Conservation (phyloP, 2,888 invertebrate genomes). For the Oxyteleia sp. region DNA sequence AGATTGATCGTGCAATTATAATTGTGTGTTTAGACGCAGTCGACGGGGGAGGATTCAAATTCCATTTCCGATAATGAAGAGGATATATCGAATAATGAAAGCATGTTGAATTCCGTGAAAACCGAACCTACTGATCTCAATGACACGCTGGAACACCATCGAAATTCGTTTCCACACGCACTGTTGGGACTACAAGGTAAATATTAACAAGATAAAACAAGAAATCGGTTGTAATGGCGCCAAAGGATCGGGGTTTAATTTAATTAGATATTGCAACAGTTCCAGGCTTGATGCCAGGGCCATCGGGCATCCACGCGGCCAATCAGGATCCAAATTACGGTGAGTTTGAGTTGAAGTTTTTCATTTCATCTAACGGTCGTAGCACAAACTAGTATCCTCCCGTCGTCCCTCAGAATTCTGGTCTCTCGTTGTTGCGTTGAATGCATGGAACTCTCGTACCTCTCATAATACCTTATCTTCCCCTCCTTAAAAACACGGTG, state of each 20-base stretch:
- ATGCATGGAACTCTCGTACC: constrained; percentile 88
- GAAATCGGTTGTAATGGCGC: no score
- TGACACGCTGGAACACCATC: constrained; percentile 90
- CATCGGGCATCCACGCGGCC: constrained; percentile 93
- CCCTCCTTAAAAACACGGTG: constrained; percentile 79
- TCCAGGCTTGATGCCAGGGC: constrained; percentile 94
- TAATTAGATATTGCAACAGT: no score
- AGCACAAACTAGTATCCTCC: constrained; percentile 85
- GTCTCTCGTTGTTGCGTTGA: constrained; percentile 87
- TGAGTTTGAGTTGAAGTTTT: constrained; percentile 88
- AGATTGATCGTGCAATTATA: constrained; percentile 34
- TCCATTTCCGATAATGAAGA: constrained; percentile 88
- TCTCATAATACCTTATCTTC: constrained; percentile 82
- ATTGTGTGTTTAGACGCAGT: constrained; percentile 89
- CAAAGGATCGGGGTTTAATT: no score
- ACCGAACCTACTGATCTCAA: constrained; percentile 92
- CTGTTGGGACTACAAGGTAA: constrained; percentile 94
- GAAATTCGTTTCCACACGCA: constrained; percentile 93
- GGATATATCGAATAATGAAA: constrained; percentile 90
- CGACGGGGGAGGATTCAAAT: constrained; percentile 94
- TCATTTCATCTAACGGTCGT: constrained; percentile 83
- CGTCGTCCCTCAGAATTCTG: constrained; percentile 85
- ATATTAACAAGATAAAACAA: no score
- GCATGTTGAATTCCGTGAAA: constrained; percentile 93
- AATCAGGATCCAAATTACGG: constrained; percentile 93